Base-by-base conservation (phyloP, 2,888 invertebrate species). In the Thera obeliscata region DNA sequence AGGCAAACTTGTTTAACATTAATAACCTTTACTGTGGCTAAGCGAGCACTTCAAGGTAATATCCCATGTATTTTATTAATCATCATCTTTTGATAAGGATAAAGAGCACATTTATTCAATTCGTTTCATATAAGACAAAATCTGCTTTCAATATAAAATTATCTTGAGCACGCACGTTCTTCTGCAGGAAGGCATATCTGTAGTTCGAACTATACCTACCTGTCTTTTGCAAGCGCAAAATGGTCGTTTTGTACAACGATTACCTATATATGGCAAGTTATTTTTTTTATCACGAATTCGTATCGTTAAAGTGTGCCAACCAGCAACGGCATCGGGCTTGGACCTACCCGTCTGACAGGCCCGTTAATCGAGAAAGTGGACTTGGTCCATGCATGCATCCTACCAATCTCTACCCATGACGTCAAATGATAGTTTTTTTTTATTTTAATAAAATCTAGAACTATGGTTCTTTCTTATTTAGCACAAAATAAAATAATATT, bases 321-420 rank as follows among this genome's bases (percentile, higher is more conserved):
- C 52, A 65, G 22, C 22, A 50, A 62, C 74, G 72, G 72, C 71
- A 70, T 69, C 76, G 69, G 71, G 66, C 75, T 61, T 22, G 74
- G 69, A 76, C 72, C 74, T 74, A 77, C 77, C 74, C 67, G 78
- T 79, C 78, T 70, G 76, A 75, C 74, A 43, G 74, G 71, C 76
- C 83, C 82, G 81, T 81, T 80, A 82, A 79, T 82, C 76, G 82
- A 82, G 86, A 87, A 87, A 88, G 86, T 85, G 74, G 80, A 73
- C 75, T 69, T 66, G 35, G 69, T 69, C 64, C 74, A 71, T 67
- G 67, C 71, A 74, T 66, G 76, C 74, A 76, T 74, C 72, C 70
- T 72, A 71, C 63, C 65, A 68, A 71, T 71, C 68, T 71, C 50
- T 61, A 66, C 54, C 35, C 55, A 46, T 62, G 56, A 65, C 71